These are phyloP conservation scores for Eufriesea mexicana DNA, from an alignment of 1,140 invertebrate species.

Conservation along the genomic window DNA sequence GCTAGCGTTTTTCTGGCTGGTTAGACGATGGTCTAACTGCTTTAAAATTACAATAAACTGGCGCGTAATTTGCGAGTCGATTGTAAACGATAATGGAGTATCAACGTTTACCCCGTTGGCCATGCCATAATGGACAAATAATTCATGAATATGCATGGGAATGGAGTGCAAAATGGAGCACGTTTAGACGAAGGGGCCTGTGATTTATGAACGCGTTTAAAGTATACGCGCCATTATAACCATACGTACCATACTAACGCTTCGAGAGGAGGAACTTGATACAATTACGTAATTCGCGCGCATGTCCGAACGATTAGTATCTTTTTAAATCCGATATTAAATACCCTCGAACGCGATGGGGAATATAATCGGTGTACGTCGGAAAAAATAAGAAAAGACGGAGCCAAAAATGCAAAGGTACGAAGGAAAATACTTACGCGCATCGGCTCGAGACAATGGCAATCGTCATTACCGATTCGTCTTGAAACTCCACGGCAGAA, in stretches of 20 bases:
- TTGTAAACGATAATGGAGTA: slow-evolving; percentile 21
- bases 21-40: too few species aligned
- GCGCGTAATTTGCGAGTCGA: background rate
- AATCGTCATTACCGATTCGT: background rate
- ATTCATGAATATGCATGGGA: slow-evolving; percentile 35
- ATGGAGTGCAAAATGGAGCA: slow-evolving; percentile 11
- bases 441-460: background rate
- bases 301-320: background rate
- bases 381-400: too few species aligned
- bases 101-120: slow-evolving; percentile 10
- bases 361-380: too few species aligned
- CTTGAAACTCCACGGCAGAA: too few species aligned
- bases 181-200: background rate
- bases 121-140: slow-evolving; percentile 17
- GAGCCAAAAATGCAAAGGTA: too few species aligned
- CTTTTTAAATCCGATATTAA: background rate
- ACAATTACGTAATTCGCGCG: background rate
- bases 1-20: too few species aligned
- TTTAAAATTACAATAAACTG: slow-evolving; percentile 25
- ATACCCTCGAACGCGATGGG: background rate
- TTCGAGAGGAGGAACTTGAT: background rate
- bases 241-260: background rate
- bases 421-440: too few species aligned
- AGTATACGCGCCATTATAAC: background rate
- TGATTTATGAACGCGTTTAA: slow-evolving; percentile 37